Evolutionary conservation across 2,888 invertebrate species (phyloP), one percentile per base, ranked within the genome.

Genomic region (Macaria liturata): DNA sequence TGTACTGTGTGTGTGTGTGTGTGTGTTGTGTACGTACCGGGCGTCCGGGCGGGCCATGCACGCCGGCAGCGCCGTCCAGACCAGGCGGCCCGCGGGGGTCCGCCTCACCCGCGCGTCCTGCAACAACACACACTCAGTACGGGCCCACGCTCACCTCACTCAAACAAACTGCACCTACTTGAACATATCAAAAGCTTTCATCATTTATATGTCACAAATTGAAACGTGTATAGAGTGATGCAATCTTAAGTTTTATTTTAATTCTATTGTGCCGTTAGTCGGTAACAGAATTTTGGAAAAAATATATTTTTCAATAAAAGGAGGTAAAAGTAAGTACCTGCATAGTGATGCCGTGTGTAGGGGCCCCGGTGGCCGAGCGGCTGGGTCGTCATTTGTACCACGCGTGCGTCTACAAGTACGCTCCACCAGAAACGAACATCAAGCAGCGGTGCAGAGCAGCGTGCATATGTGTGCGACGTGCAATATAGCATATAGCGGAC

Each of bases 11-110:
- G 34, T 4, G 4, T 37, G 34, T 37, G 34, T 37, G 34, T 37
- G 3, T 37, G 34, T 37, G 42, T 50, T 37, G 34, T 37, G 37
- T 50, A 77, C 94, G 91, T 79, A 96, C 96, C 69, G 96, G 96
- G 80, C 95, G 93, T 67, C 97, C 97, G 32, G 97, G 97, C 9
- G 97, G 97, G 57, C 97, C 97, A 84, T 96, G 96, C 68, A 97
- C 95, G 64, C 97, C 97, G 65, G 95, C 94, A 59, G 94, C 83
- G 40, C 97, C 97, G 74, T 95, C 94, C 53, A 93, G 82, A 30
- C 97, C 97, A 1, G 95, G 91, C 9, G 95, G 93, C 34, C 97
- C 98, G 64, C 94, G 93, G 1, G 94, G 93, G 0, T 98, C 98
- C 42, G 93, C 86, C 62, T 96, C 95, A 45, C 97, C 97, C 72